phyloP scores from a whole-genome alignment of 2,113 vertebrate species.

The Cochlearius cochlearius region DNA sequence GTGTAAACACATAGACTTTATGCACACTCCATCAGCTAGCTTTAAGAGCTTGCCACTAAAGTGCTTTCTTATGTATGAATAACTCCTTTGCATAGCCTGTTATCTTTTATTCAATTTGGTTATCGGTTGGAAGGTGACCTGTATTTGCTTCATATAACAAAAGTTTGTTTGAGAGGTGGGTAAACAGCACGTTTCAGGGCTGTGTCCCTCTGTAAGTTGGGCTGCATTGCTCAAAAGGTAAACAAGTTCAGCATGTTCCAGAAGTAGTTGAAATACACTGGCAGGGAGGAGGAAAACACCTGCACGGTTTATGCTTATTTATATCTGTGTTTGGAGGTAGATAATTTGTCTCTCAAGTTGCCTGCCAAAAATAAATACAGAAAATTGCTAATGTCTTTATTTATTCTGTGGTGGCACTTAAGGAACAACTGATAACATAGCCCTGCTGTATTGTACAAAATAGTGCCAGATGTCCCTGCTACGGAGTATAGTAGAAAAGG shows the following conservation, averaged over 20 bases:
- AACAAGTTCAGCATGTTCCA: constrained; percentile 21
- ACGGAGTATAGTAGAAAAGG: not conserved
- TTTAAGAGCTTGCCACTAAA: not conserved
- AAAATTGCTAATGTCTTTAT: constrained; percentile 10
- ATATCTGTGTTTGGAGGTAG: constrained; percentile 12
- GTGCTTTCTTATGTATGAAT: not conserved
- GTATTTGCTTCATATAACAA: not conserved
- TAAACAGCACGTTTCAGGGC: not conserved
- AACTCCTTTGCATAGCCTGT: not conserved
- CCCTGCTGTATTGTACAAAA: not conserved
- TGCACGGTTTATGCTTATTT: constrained; percentile 25
- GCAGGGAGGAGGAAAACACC: not conserved
- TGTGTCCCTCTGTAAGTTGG: not conserved
- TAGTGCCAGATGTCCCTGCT: not conserved
- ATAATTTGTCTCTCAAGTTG: constrained; percentile 8
- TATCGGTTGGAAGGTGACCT: not conserved
- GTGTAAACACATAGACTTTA: not conserved
- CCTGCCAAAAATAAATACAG: constrained; percentile 33
- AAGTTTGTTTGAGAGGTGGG: not conserved
- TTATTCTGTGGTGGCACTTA: not conserved
- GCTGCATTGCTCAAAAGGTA: not conserved
- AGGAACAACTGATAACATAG: not conserved
- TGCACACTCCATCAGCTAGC: not conserved
- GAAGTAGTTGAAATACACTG: not conserved
- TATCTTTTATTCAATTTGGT: not conserved